Evolutionary conservation across 2,797 vertebrate species (phyloP), one percentile per base, ranked within the genome.

Genomic region (Alcedo atthis): DNA sequence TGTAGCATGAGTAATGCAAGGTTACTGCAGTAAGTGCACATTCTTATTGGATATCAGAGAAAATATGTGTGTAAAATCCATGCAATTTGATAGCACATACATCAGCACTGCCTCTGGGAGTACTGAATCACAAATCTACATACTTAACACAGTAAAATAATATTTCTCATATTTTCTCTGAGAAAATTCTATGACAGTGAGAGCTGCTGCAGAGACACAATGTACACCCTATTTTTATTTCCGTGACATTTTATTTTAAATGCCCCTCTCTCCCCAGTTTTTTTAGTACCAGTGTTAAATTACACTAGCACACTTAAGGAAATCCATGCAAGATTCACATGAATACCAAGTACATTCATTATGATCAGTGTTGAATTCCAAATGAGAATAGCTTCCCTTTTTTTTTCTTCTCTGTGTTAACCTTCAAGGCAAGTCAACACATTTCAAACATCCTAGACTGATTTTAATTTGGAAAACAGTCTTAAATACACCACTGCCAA

Each of bases 391-490:
- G 63, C 78, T 88, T 68, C 25, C 37, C 12, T 18, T 64, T 53
- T 78, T 8, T 70, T 5, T 13, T 2, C 6, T 19, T 71, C 58
- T 45, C 49, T 63, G 22, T 81, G 63, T 94, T 94, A 96, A 95
- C 95, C 94, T 96, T 96, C 93, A 87, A 95, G 85, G 83, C 82
- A 89, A 96, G 95, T 95, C 94, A 92, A 92, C 91, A 84, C 78
- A 79, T 94, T 95, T 92, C 94, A 95, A 97, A 93, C 46, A 92
- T 95, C 87, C 90, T 85, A 91, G 82, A 32, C 94, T 88, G 81
- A 70, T 96, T 96, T 97, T 95, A 96, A 96, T 96, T 96, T 93
- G 76, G 86, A 96, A 96, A 96, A 90, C 89, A 89, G 81, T 92
- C 88, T 95, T 94, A 97, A 97, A 92, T 51, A 96, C 91, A 94